Conservation (phyloP, 2,797 vertebrate species). For the Sternotherus odoratus region DNA sequence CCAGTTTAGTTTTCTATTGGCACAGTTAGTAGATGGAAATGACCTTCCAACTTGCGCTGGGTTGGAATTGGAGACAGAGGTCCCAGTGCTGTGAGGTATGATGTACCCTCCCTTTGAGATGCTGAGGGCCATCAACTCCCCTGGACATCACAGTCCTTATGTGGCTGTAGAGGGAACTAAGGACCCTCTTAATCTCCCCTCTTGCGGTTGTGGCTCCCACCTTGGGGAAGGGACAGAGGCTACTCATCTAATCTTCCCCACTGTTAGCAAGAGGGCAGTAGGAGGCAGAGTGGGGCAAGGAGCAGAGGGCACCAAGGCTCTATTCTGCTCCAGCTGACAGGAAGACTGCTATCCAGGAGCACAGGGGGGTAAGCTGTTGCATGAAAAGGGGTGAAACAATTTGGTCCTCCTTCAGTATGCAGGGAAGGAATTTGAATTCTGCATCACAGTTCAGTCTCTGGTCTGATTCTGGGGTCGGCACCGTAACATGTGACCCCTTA, state of each 20-base stretch:
- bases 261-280: background rate
- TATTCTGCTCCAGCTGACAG: background rate
- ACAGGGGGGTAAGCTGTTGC: background rate
- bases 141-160: background rate
- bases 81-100: background rate
- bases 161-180: background rate
- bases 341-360: background rate
- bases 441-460: background rate
- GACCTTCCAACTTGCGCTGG: background rate
- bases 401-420: background rate
- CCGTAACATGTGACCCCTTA: background rate
- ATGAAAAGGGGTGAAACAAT: background rate
- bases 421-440: background rate
- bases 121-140: background rate
- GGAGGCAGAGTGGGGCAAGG: background rate
- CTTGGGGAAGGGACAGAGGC: background rate
- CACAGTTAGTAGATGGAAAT: background rate
- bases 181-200: fast-evolving
- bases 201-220: background rate
- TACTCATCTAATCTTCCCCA: background rate
- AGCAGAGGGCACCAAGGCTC: background rate
- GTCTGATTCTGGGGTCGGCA: background rate
- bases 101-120: background rate
- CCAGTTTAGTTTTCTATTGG: background rate
- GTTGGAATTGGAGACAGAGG: background rate